phyloP scores from a whole-genome alignment of 2,797 vertebrate species.

The Coregonus sp. region DNA sequence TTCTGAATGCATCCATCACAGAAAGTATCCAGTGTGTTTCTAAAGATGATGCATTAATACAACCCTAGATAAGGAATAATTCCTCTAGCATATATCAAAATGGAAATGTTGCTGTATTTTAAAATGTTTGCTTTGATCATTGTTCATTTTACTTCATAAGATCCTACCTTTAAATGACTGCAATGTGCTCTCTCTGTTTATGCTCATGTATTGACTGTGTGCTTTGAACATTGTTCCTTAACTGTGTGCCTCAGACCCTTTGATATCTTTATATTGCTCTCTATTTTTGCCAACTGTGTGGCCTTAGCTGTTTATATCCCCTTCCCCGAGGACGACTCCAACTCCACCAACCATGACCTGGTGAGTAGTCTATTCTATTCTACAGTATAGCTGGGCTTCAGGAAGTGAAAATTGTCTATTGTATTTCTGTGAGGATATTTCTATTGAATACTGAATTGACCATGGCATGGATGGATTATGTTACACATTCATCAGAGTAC shows the following conservation, averaged over 20 bases:
- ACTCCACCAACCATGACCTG: constrained; percentile 98
- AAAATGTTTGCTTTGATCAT: neutral
- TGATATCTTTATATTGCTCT: constrained; percentile 99
- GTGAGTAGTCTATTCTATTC: constrained; percentile 78
- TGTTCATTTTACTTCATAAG: too few species aligned
- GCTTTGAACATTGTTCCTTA: constrained; percentile 73
- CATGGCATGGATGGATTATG: neutral
- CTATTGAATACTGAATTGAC: constrained; percentile 67
- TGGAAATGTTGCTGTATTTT: neutral
- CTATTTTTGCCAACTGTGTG: constrained; percentile 99
- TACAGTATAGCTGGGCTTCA: neutral
- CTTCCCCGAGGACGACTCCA: constrained; percentile 98
- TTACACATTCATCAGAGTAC: neutral
- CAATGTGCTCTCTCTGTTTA: neutral
- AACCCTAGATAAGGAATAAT: neutral
- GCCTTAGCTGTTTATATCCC: constrained; percentile 99
- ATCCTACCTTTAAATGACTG: too few species aligned
- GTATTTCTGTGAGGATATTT: constrained; percentile 25
- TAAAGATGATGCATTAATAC: neutral
- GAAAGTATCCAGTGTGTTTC: neutral
- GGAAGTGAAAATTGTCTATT: neutral
- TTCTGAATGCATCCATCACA: too few species aligned
- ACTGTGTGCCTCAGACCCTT: constrained; percentile 88
- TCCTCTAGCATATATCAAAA: neutral
- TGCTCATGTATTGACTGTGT: neutral